Conservation (phyloP, 53 echinoderm and acorn worm species). For the Mesocentrotus franciscanus region DNA sequence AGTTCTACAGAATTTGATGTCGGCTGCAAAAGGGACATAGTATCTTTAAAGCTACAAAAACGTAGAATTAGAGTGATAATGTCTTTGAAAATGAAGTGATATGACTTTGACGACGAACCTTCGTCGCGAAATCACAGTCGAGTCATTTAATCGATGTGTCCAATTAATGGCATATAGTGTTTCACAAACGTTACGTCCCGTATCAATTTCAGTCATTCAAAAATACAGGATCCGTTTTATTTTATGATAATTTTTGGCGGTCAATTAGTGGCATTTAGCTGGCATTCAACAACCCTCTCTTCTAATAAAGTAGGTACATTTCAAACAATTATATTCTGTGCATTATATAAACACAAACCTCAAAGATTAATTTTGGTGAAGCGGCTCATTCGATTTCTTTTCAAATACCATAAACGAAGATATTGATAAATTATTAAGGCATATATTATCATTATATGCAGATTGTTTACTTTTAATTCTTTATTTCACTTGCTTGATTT, state of each 20-base stretch:
- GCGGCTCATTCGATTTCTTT: too few relatives aligned
- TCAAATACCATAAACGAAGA: too few relatives aligned
- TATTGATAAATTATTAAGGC: too few relatives aligned
- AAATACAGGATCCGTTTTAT: not conserved
- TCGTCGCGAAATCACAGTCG: not conserved
- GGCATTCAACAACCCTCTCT: not conserved
- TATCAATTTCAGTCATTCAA: not conserved
- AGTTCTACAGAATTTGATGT: too few relatives aligned
- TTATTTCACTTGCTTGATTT: too few relatives aligned
- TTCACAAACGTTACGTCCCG: conserved; percentile 11
- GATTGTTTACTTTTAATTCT: too few relatives aligned
- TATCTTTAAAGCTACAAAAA: not conserved
- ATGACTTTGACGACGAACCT: not conserved
- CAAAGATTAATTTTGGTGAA: not conserved
- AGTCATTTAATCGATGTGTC: conserved; percentile 51
- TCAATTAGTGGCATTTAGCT: not conserved
- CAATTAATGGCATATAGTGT: conserved; percentile 32
- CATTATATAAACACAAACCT: not conserved
- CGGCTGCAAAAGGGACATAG: too few relatives aligned
- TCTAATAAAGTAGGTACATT: not conserved
- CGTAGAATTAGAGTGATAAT: not conserved
- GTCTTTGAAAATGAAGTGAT: not conserved
- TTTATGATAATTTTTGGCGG: not conserved
- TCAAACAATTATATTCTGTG: not conserved
- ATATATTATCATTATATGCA: too few relatives aligned